Evolutionary conservation across 1,140 invertebrate genomes (phyloP), one percentile per base, ranked within the genome.

Genomic region (Neocloeon triangulifer): DNA sequence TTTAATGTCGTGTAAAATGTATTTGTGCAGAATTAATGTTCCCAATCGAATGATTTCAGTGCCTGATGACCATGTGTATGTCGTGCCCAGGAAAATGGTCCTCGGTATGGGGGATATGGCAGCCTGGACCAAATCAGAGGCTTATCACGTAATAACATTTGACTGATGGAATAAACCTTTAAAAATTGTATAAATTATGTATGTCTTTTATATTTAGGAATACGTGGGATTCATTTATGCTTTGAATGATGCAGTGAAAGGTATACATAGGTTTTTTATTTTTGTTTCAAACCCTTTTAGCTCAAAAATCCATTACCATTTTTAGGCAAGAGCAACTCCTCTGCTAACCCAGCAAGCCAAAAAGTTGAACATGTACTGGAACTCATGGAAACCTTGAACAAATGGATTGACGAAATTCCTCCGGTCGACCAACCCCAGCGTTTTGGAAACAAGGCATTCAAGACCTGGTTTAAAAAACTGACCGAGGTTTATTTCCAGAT

Each of bases 401-500:
- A 61, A 34, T 66, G 78, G 55, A 69, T 94, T 36, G 69, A 78
- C 45, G 70, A 89, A 40, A 82, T 73, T 40, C 86, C 85, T 23
- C 84, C 88, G 1, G 62, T 88, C 29, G 78, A 94, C 38, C 86
- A 95, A 47, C 86, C 88, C 2, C 86, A 94, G 51, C 58, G 92
- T 39, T 97, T 95, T 69, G 92, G 92, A 9, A 96, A 99, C 50
- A 77, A 78, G 51, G 81, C 92, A 2, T 99, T 89, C 52, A 64
- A 74, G 41, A 62, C 59, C 16, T 98, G 82, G 75, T 73, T 79
- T 39, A 46, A 58, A n/a, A 70, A 66, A 52, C 48, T 97, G n/a
- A 66, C 72, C 46, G 55, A 72, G 48, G 82, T 82, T 8, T 8
- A 8, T 23, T 8, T n/a, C 25, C 16, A 5, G 16, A 19, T 14